phyloP scores from a whole-genome alignment of 2,113 vertebrate species.

The Lutjanus erythropterus region DNA sequence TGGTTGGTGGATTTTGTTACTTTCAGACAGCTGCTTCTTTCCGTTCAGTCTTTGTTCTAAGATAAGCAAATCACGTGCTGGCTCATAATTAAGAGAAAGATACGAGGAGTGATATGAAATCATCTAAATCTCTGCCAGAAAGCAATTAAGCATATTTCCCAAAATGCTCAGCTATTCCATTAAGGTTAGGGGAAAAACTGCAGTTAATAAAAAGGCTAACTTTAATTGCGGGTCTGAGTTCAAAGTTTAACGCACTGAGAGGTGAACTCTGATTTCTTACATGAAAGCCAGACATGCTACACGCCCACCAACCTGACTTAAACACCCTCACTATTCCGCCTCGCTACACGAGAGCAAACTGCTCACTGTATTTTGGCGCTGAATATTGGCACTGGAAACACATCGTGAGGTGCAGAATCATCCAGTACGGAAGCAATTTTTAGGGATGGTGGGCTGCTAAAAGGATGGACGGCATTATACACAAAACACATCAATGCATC shows the following conservation, averaged over 20 bases:
- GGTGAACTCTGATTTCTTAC: background rate
- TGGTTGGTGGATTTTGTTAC: background rate
- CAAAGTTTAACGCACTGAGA: no score
- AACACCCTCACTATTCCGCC: background rate
- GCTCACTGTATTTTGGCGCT: background rate
- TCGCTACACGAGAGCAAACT: background rate
- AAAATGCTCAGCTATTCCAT: background rate
- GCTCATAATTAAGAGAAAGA: background rate
- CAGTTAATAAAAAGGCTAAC: background rate
- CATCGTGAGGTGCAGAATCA: background rate
- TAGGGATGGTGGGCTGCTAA: background rate
- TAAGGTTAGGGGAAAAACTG: background rate
- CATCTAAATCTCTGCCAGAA: background rate
- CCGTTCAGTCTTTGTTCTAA: background rate
- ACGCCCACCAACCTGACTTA: background rate
- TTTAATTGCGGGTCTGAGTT: background rate
- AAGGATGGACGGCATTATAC: background rate
- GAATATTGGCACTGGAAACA: background rate
- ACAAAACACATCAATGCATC: constrained; percentile 24
- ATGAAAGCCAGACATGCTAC: background rate
- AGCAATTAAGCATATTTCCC: background rate
- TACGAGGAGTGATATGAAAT: background rate
- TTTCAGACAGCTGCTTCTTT: background rate
- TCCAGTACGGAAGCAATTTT: background rate
- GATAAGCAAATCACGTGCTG: background rate